Evolutionary conservation across 2,113 vertebrate species (phyloP).

Genomic region (Tretioscincus oriximinensis): DNA sequence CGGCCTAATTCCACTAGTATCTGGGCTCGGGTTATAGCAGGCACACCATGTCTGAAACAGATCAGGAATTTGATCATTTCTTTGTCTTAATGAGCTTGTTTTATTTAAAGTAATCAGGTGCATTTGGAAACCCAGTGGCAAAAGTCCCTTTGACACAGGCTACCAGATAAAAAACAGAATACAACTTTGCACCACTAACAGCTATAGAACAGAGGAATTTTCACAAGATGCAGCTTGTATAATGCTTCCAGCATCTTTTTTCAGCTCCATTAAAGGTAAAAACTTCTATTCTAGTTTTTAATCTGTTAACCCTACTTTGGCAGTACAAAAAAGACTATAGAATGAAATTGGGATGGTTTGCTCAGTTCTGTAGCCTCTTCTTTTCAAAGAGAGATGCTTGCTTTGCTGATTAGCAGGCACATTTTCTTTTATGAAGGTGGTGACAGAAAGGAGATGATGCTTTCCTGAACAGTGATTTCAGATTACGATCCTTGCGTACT

Average conservation of each 20-base stretch:
- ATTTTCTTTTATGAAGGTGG: slow-evolving; percentile 30
- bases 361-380: neutral
- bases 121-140: neutral
- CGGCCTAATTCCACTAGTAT: no score
- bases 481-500: slow-evolving; percentile 18
- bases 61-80: neutral
- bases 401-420: slow-evolving; percentile 32
- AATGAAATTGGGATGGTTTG: neutral
- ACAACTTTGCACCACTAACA: no score
- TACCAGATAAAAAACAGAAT: no score
- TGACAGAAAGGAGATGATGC: neutral
- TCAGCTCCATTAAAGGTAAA: no score
- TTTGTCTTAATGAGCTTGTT: neutral
- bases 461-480: slow-evolving; percentile 47
- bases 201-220: no score
- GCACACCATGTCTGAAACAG: no score
- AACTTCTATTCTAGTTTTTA: no score
- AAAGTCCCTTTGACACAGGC: no score
- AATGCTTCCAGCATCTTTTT: no score
- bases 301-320: no score
- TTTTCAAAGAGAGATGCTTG: slow-evolving; percentile 23
- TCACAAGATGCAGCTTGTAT: no score
- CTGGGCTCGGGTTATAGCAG: no score
- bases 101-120: neutral
- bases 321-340: neutral